Evolutionary conservation across 2,888 invertebrate genomes (phyloP).

Genomic region (Thecophora atra): DNA sequence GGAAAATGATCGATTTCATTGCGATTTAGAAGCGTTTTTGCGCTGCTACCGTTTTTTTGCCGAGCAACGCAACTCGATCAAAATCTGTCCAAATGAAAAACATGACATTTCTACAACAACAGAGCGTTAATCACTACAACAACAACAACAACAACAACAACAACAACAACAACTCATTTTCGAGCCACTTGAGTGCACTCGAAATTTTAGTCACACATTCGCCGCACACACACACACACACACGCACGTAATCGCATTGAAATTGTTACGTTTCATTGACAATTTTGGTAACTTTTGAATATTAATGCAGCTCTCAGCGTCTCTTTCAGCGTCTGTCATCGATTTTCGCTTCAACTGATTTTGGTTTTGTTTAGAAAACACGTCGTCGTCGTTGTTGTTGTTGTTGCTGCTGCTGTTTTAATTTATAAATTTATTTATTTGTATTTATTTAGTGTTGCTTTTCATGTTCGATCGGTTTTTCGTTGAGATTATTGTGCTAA

Average conservation of each 20-base stretch:
- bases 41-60: background rate
- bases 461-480: constrained; percentile 22
- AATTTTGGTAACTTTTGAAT: constrained; percentile 34
- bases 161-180: background rate
- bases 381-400: constrained; percentile 1
- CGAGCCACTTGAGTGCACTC: constrained; percentile 17
- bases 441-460: too few species aligned
- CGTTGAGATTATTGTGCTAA: too few species aligned
- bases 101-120: constrained; percentile 32
- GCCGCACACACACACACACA: background rate
- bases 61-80: constrained; percentile 17
- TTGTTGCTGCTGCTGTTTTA: background rate
- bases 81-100: constrained; percentile 36
- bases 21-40: background rate
- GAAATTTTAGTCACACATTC: constrained; percentile 8
- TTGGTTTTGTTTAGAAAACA: background rate
- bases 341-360: background rate
- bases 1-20: constrained; percentile 64
- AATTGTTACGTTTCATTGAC: constrained; percentile 11
- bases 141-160: background rate
- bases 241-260: too few species aligned
- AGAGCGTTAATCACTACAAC: background rate
- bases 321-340: background rate
- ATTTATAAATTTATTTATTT: constrained; percentile 12
- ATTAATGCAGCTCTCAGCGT: constrained; percentile 20